A percentile compares a stretch with the other conserved stretches of the same genome.
These are phyloP conservation scores for Paralvinella palmiformis DNA, from an alignment of 1,140 invertebrate genomes.

Conservation along the genomic window DNA sequence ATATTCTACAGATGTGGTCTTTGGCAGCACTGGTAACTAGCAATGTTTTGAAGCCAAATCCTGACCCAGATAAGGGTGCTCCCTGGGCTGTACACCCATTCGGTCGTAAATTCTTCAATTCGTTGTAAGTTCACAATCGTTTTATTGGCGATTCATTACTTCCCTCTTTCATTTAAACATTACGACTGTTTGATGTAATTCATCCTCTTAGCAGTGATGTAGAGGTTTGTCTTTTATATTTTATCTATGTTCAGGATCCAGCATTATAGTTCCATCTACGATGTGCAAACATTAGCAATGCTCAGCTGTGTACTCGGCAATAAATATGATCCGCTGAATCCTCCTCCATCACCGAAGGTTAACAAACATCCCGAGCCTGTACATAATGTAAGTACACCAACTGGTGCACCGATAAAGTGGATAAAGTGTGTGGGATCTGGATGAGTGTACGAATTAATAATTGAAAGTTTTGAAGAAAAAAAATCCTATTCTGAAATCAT, in stretches of 20 bases:
- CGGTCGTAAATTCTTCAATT: conserved; percentile 70
- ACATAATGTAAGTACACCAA: too few species aligned
- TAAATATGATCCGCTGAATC: conserved; percentile 30
- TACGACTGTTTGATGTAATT: conserved; percentile 17
- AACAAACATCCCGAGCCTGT: too few species aligned
- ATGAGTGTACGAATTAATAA: too few species aligned
- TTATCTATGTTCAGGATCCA: conserved; percentile 45
- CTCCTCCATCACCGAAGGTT: not conserved
- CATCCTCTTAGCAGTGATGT: not conserved
- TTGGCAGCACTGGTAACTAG: conserved; percentile 67
- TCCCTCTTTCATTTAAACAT: not conserved
- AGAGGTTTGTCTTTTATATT: not conserved
- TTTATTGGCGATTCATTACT: not conserved
- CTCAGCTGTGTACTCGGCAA: conserved; percentile 76
- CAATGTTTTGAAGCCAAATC: conserved; percentile 50
- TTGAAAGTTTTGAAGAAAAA: too few species aligned
- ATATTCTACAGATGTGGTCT: conserved; percentile 63
- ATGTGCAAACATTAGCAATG: conserved; percentile 91
- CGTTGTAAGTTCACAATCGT: not conserved
- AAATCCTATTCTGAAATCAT: too few species aligned
- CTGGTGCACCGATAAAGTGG: too few species aligned
- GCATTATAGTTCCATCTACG: conserved; percentile 59
- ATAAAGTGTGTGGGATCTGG: too few species aligned
- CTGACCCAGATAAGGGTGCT: conserved; percentile 57
- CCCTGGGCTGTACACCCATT: conserved; percentile 77